A percentile compares a stretch with the other conserved stretches of the same genome.
Conservation (phyloP, 2,113 vertebrate species). For the Pithys albifrons region DNA sequence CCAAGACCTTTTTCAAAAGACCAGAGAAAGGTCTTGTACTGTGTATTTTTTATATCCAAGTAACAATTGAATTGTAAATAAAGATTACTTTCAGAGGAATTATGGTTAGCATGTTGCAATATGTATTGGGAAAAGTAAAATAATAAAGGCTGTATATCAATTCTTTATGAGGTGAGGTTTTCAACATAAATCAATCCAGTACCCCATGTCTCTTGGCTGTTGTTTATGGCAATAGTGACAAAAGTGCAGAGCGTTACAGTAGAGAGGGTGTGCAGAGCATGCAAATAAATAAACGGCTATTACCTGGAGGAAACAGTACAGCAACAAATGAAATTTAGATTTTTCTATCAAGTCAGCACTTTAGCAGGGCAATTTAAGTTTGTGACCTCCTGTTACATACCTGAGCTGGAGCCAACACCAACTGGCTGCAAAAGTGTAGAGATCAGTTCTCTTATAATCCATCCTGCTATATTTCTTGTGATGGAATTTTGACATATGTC, state of each 20-base stretch:
- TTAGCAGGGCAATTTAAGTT: conserved; percentile 38
- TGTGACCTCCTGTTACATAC: conserved; percentile 58
- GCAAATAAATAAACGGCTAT: not conserved
- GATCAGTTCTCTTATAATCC: conserved; percentile 47
- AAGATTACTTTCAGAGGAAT: not conserved
- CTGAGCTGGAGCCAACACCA: conserved; percentile 53
- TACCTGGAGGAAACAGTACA: conserved; percentile 12
- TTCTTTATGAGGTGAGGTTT: not conserved
- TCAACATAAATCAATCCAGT: not conserved
- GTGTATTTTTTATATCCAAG: not conserved
- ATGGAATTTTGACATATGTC: conserved; percentile 54
- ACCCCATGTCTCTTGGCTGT: not conserved
- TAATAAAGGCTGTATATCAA: not conserved
- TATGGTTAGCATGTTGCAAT: not conserved
- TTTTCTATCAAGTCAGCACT: conserved; percentile 61
- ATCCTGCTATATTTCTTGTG: not conserved
- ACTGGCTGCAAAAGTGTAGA: conserved; percentile 18
- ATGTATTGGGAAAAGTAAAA: not conserved
- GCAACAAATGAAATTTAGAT: not conserved
- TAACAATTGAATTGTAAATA: not conserved
- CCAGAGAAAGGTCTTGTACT: not conserved
- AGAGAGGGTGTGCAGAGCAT: not conserved
- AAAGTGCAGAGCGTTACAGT: not conserved
- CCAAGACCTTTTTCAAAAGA: not conserved
- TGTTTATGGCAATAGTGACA: not conserved